A percentile compares a stretch with the other conserved stretches of the same genome.
Evolutionary conservation across 2,113 vertebrate genomes (phyloP).

Genomic region (Eidolon helvum): DNA sequence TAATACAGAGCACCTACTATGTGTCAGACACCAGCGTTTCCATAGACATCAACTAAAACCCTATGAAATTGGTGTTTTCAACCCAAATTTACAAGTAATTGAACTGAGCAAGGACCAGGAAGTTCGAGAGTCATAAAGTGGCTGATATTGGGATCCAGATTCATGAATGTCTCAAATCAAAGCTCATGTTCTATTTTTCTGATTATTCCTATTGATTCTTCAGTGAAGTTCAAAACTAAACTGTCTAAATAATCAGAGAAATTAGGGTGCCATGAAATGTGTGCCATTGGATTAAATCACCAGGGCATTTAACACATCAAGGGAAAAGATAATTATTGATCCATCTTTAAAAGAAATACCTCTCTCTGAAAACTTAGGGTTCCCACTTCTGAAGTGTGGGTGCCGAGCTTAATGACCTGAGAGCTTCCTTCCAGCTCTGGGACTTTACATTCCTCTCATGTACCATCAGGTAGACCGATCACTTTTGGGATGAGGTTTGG

Average conservation of each 20-base stretch:
- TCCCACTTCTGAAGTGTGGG: background rate
- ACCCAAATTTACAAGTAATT: background rate
- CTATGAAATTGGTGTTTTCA: background rate
- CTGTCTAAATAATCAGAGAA: background rate
- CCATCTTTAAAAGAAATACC: background rate
- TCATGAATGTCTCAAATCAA: background rate
- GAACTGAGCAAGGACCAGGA: background rate
- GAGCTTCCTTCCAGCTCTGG: background rate
- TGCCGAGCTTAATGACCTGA: background rate
- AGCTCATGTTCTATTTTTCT: conserved; percentile 13
- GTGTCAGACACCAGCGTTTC: background rate
- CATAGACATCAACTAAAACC: background rate
- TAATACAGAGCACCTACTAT: background rate
- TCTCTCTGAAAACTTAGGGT: background rate
- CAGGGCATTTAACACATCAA: background rate
- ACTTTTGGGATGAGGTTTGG: background rate
- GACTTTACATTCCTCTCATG: background rate
- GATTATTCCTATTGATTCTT: background rate
- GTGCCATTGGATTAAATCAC: background rate
- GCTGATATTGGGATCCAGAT: background rate
- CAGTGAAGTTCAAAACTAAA: background rate
- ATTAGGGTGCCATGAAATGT: background rate
- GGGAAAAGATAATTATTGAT: background rate
- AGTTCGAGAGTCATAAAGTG: background rate
- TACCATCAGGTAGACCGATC: background rate